Conservation (phyloP, 2,113 vertebrate species). For the Colistium nudipinnis region DNA sequence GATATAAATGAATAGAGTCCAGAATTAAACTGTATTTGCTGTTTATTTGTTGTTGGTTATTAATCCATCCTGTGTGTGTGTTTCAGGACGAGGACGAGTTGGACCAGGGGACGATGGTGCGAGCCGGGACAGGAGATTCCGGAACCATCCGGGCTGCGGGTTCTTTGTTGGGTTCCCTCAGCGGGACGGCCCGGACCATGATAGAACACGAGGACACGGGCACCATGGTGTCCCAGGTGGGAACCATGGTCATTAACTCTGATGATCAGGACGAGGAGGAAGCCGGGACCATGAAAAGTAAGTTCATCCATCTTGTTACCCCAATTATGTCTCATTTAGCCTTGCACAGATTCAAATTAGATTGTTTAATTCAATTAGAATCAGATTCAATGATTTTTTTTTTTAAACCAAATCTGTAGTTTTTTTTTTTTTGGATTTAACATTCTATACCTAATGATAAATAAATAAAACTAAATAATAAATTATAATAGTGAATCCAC, state of each 20-base stretch:
- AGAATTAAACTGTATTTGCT: neutral
- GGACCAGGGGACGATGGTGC: conserved; percentile 93
- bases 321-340: no score
- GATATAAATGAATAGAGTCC: no score
- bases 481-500: no score
- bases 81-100: conserved; percentile 91
- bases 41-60: no score
- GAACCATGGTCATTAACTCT: conserved; percentile 95
- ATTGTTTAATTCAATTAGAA: no score
- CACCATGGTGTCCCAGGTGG: conserved; percentile 87
- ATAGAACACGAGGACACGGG: conserved; percentile 86
- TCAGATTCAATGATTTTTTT: no score
- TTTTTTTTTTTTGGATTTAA: no score
- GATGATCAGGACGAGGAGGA: conserved; percentile 89
- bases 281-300: conserved; percentile 93
- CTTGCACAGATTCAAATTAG: no score
- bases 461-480: no score
- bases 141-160: conserved; percentile 87
- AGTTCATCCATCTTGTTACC: conserved; percentile 27
- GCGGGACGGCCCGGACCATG: conserved; percentile 84
- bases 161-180: conserved; percentile 78
- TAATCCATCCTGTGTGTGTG: neutral
- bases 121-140: conserved; percentile 80
- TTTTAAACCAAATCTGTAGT: no score
- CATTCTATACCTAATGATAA: no score